Percentiles rank a stretch among this genome's conserved stretches.
These are phyloP conservation scores for Eptatretus burgeri DNA, from an alignment of 2,113 vertebrate genomes.

Conservation along the genomic window DNA sequence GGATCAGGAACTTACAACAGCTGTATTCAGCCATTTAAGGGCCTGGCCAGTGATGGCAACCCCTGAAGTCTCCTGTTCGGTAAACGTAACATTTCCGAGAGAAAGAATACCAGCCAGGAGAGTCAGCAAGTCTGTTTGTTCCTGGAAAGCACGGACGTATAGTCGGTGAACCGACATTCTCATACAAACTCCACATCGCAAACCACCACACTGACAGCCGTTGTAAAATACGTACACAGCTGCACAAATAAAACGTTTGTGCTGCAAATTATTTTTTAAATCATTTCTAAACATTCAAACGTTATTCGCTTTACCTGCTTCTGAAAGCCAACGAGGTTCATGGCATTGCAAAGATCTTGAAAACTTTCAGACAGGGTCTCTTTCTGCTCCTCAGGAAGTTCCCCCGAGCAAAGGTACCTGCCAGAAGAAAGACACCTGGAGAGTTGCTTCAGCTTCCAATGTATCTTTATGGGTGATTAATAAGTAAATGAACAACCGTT, in stretches of 20 bases:
- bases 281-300: no score
- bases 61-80: conserved; percentile 17
- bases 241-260: no score
- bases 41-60: conserved; percentile 17
- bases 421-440: conserved; percentile 4
- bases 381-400: conserved; percentile 14
- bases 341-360: conserved; percentile 22
- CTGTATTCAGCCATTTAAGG: conserved; percentile 23
- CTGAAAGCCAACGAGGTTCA: conserved; percentile 33
- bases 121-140: conserved; percentile 27
- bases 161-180: no score
- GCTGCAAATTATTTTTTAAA: no score
- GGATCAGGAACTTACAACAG: conserved; percentile 19
- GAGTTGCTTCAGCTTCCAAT: background rate
- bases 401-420: conserved; percentile 22
- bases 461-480: no score
- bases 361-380: conserved; percentile 21
- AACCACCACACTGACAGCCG: no score
- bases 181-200: no score
- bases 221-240: no score
- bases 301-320: conserved; percentile 19
- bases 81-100: conserved; percentile 25
- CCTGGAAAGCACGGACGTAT: conserved; percentile 13
- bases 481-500: no score
- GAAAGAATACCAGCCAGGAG: conserved; percentile 28